Base-by-base conservation (phyloP, 2,797 vertebrate species). In the Picus viridis region DNA sequence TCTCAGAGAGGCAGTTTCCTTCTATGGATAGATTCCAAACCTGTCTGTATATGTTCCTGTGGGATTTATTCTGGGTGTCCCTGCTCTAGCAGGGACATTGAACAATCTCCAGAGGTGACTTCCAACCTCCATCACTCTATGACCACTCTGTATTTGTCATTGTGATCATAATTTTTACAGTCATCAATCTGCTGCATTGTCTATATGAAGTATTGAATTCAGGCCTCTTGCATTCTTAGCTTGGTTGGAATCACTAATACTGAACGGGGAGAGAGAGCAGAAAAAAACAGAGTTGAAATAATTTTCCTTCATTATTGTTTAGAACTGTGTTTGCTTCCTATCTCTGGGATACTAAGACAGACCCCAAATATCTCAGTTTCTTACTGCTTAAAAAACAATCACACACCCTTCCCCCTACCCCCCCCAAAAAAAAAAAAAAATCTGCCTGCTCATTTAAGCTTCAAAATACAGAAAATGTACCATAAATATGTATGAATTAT, bases 281-380 rank as follows among this genome's bases (percentile, higher is more conserved):
- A 8, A 1, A 63, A 43, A 5, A 6, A 2, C 2, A 2, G 3
- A 30, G 14, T 1, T 27, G 3, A 32, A 47, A 10, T 0, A 9
- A 12, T 26, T 83, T 67, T 51, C 43, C 39, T 67, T 56, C 18
- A 11, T 2, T 43, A 3, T 74, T 71, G 3, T 77, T 74, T 47
- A 64, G 27, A 76, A 49, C 12, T 5, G 8, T 29, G 80, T 77
- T 70, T 2, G 0, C 5, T 54, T 75, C 4, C 29, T n/a, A 26
- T 6, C 8, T 39, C 19, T 56, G 20, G 57, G 8, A 34, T 26
- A 51, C 4, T 10, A 34, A 14, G 6, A 16, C 65, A 49, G 8
- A 73, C 10, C 4, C 16, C 58, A 11, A 26, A 65, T 14, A 13
- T 2, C 12, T 67, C 26, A 68, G 5, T 79, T 91, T 54, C 4